These are phyloP conservation scores for Dastarcus helophoroides DNA, from an alignment of 2,888 invertebrate species.

Conservation along the genomic window DNA sequence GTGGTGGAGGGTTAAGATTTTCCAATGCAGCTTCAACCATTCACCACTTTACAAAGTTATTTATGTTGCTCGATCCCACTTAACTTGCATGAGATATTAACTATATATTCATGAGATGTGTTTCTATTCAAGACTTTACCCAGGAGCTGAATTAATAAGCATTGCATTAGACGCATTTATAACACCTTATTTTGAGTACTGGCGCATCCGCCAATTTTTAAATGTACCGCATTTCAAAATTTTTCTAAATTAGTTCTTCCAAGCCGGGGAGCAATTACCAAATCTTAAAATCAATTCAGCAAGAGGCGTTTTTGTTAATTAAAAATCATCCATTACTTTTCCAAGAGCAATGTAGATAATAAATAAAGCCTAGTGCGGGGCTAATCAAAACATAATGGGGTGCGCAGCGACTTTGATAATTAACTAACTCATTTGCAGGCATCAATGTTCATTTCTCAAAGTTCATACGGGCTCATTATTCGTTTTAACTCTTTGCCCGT, in stretches of 20 bases:
- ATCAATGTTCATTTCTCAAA: slow-evolving; percentile 36
- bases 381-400: slow-evolving; percentile 32
- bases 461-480: slow-evolving; percentile 39
- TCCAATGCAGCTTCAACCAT: slow-evolving; percentile 25
- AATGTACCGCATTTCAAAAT: too few species aligned
- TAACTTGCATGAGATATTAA: slow-evolving; percentile 3
- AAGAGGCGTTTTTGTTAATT: too few species aligned
- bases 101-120: too few species aligned
- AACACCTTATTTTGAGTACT: too few species aligned
- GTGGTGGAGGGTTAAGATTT: slow-evolving; percentile 30
- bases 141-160: too few species aligned
- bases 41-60: slow-evolving; percentile 1
- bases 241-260: too few species aligned
- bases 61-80: neutral
- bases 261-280: too few species aligned
- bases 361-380: slow-evolving; percentile 11
- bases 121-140: too few species aligned
- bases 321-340: too few species aligned
- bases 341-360: slow-evolving; percentile 1
- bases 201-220: too few species aligned
- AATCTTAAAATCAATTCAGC: too few species aligned
- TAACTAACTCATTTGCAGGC: slow-evolving; percentile 37
- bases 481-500: slow-evolving; percentile 20
- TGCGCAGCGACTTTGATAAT: slow-evolving; percentile 34
- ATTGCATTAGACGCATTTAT: too few species aligned